A percentile compares a stretch with the other conserved stretches of the same genome.
Evolutionary conservation across 2,113 vertebrate species (phyloP).

Genomic region (Grantiella picta): DNA sequence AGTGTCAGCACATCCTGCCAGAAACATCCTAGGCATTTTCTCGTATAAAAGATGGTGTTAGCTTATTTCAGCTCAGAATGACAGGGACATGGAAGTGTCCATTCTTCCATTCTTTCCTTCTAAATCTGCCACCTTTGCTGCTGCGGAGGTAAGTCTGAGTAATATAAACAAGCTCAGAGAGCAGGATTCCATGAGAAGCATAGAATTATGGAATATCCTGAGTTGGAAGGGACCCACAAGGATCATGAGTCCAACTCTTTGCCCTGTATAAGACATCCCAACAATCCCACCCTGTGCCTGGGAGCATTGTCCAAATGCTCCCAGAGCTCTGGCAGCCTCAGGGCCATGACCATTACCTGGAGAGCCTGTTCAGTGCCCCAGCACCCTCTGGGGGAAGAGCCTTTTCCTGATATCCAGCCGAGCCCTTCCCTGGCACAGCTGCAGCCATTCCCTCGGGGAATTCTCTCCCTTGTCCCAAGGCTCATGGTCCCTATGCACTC

Average conservation of each 20-base stretch:
- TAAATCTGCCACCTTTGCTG: background rate
- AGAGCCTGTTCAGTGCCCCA: background rate
- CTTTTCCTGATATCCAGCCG: background rate
- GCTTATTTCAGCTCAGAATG: background rate
- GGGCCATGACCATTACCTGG: rapidly evolving
- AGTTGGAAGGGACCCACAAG: background rate
- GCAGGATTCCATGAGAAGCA: background rate
- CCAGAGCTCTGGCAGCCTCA: background rate
- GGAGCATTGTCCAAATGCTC: rapidly evolving
- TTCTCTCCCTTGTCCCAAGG: background rate
- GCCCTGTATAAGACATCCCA: background rate
- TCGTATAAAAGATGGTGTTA: background rate
- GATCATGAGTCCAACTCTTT: background rate
- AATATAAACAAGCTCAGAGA: background rate
- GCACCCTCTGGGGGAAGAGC: background rate
- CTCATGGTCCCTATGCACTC: background rate
- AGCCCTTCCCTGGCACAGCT: background rate
- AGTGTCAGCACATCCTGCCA: background rate
- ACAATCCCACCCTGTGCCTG: background rate
- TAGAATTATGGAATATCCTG: background rate
- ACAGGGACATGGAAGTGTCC: background rate
- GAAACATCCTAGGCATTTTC: background rate
- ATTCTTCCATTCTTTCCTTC: background rate
- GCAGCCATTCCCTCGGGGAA: rapidly evolving
- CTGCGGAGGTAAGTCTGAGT: rapidly evolving